Evolutionary conservation across 2,113 vertebrate species (phyloP).

Genomic region (Numenius arquata): DNA sequence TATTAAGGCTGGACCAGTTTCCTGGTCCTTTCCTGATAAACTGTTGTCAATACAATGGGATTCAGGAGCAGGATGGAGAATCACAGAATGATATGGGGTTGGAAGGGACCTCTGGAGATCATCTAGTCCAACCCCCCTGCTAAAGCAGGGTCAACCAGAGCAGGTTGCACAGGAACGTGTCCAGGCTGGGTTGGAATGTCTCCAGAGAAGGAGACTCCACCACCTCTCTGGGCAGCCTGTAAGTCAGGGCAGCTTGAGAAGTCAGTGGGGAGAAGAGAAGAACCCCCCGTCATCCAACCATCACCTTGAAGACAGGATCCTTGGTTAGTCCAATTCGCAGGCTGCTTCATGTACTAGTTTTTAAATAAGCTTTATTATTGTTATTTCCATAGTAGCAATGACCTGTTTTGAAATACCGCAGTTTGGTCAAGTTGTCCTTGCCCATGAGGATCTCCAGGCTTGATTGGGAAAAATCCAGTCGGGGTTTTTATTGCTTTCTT

Average conservation of each 20-base stretch:
- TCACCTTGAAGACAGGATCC: not conserved
- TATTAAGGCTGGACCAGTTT: not conserved
- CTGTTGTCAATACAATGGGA: not conserved
- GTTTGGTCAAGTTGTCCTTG: not conserved
- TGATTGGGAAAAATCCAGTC: not conserved
- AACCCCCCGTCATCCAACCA: not conserved
- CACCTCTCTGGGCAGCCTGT: too few species aligned
- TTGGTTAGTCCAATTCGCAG: not conserved
- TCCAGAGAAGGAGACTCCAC: too few species aligned
- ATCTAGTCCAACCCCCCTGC: too few species aligned
- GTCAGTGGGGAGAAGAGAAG: not conserved
- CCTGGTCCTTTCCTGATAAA: not conserved
- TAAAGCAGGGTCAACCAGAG: too few species aligned
- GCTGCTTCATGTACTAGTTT: not conserved
- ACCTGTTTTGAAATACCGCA: not conserved
- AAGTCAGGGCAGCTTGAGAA: not conserved
- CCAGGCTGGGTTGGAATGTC: too few species aligned
- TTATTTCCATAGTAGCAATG: not conserved
- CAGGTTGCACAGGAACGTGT: too few species aligned
- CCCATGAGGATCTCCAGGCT: not conserved
- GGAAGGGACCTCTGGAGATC: too few species aligned
- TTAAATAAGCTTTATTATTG: not conserved
- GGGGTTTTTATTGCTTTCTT: not conserved
- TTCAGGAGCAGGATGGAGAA: not conserved
- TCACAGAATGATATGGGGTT: too few species aligned